phyloP scores from a whole-genome alignment of 2,888 invertebrate species.

The Cryptophagus acutangulus region DNA sequence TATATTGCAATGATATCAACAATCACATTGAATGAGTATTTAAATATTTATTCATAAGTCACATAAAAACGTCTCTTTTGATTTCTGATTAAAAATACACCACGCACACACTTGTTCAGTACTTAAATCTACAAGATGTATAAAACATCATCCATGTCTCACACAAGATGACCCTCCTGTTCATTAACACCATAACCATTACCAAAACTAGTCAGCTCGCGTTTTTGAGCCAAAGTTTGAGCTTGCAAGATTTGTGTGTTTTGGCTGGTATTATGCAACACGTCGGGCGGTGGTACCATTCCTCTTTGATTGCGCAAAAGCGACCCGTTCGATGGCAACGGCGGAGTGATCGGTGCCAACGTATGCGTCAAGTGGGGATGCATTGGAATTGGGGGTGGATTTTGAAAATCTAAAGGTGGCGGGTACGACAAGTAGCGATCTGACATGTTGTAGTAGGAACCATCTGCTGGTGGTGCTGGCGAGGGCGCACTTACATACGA shows the following conservation, averaged over 20 bases:
- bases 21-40: conserved; percentile 26
- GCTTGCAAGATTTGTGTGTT: conserved; percentile 47
- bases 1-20: conserved; percentile 30
- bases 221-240: conserved; percentile 45
- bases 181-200: conserved; percentile 48
- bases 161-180: conserved; percentile 49
- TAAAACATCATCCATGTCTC: conserved; percentile 44
- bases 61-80: background rate
- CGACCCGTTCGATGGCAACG: conserved; percentile 45
- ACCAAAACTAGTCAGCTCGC: conserved; percentile 47
- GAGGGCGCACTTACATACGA: conserved; percentile 63
- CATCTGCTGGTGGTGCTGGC: conserved; percentile 71
- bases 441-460: conserved; percentile 77
- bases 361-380: conserved; percentile 48
- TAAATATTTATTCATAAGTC: too few species aligned
- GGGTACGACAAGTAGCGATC: conserved; percentile 78
- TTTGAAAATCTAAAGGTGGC: conserved; percentile 63
- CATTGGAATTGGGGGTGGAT: conserved; percentile 50
- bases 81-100: background rate
- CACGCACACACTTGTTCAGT: conserved; percentile 11
- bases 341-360: conserved; percentile 46
- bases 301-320: conserved; percentile 42
- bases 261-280: conserved; percentile 47
- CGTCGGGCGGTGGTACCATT: conserved; percentile 46
- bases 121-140: conserved; percentile 35